Base-by-base conservation (phyloP, 2,888 invertebrate genomes). In the Drosophila rubida region DNA sequence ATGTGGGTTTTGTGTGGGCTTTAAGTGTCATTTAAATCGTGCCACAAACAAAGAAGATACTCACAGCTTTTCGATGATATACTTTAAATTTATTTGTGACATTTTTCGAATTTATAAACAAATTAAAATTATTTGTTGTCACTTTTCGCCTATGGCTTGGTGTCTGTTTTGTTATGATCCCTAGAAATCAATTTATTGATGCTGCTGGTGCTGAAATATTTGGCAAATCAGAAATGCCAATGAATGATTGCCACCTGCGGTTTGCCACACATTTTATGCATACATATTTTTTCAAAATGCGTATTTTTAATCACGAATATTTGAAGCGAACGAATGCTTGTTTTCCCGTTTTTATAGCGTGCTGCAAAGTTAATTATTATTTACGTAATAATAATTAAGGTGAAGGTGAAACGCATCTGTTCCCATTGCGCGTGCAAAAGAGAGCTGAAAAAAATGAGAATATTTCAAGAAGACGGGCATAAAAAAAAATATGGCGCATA, bases 371-470 rank as follows among this genome's bases (percentile, higher is more conserved):
- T 71, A 86, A 86, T 86, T 83, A 78, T 68, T 85, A 82, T 81
- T 85, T 85, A 82, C 80, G 80, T 67, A 78, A 81, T 78, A 72
- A 66, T 68, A 87, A 88, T 78, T 84, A 88, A 88, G 86, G 75
- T 75, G 87, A 88, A 88, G 88, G 88, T 84, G 81, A 88, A 69
- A 67, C 70, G 78, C 80, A 72, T 80, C 57, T 75, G 75, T 73
- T 80, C 67, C 70, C 66, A 64, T 60, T 61, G 39, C 70, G 35
- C 55, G 55, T 55, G 22, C 32, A 54, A 48, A 44, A 32, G 19
- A 48, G 66, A n/a, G 23, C 23, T 23, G 30, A 8, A 32, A 53
- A 19, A 44, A 30, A 42, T 2, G 14, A 27, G 58, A 62, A 64
- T 68, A 50, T 73, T 50, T 75, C 39, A 78, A 50, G 53, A 69